Evolutionary conservation across 2,113 vertebrate genomes (phyloP), one percentile per base, ranked within the genome.

Genomic region (Zosterops borbonicus): DNA sequence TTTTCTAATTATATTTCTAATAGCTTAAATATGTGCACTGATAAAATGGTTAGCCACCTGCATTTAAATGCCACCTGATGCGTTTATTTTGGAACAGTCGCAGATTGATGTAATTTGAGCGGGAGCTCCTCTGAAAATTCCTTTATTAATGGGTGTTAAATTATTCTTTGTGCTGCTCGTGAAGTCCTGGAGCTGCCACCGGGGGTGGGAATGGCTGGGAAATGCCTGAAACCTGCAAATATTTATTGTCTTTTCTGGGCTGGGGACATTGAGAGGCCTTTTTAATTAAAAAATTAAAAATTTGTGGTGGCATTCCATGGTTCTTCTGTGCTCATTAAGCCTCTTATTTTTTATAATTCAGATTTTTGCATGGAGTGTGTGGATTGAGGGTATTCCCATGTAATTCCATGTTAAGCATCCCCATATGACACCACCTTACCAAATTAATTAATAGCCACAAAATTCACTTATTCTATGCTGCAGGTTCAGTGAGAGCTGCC

Each of bases 1-100:
- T 98, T 98, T 98, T 97, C 95, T 98, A 98, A 98, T 98, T 98
- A 97, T 98, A 98, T 97, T 98, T 97, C 96, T 98, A 98, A 98
- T 98, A 97, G 97, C 96, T 98, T 97, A 97, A 97, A 97, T 97
- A 94, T 95, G 96, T 97, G 91, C 75, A 15, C 96, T 97, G 97
- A 98, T 98, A 98, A 98, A 98, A 97, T n/a, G 50, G 97, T 97
- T 97, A 97, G 97, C 95, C 95, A 97, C 96, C 97, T 98, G 97
- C 97, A 95, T 98, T 98, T 96, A 97, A 98, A 98, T 98, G 96
- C 96, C 97, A 98, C 97, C 97, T 98, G 97, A 98, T 98, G 98
- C 95, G 71, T 98, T 98, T 98, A 97, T 98, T 98, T 97, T 97
- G 97, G 96, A 98, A 98, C 95, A 97, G 96, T 90, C 20, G 95